Evolutionary conservation across 2,113 vertebrate genomes (phyloP), one percentile per base, ranked within the genome.

Genomic region (Candoia aspera): DNA sequence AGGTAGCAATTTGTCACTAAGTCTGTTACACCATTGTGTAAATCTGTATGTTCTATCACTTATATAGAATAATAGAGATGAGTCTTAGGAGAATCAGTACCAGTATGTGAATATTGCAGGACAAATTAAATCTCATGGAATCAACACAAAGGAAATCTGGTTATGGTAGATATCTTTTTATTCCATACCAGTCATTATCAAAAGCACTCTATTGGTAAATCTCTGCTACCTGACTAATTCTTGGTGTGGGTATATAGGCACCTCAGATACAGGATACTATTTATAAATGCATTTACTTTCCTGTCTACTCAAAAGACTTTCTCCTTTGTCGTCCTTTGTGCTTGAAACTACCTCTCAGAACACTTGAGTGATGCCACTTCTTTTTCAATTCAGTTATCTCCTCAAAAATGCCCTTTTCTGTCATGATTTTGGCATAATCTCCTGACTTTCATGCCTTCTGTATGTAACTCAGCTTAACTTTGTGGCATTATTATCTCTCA

Each of bases 11-110:
- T 95, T 94, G 85, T 94, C 88, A 86, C 79, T 95, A 87, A 84
- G 84, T 95, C 94, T 89, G 92, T 95, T 91, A 96, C 93, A 94
- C 87, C 93, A 94, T 93, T 92, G 95, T 92, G 95, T 94, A 97
- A 95, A 94, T 96, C 85, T 0, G 1, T 93, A 42, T 55, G 92
- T 94, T 95, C 91, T 83, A 92, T 87, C 90, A 93, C 87, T 90
- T 79, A 33, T 92, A 92, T 42, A 93, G 84, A 94, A 91, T 83
- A 92, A 13, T 88, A 94, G 87, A 93, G 95, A 95, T 73, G 19
- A 90, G 60, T 90, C 19, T 90, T 91, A 91, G 55, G 37, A 79
- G 86, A 49, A 19, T 94, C 23, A 59, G 92, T 15, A 92, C 93
- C 88, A 37, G 55, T 94, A 91, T 87, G 33, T 58, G 86, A 58